These are phyloP conservation scores for Diachasma alloeum DNA, from an alignment of 1,140 invertebrate species.

Conservation along the genomic window DNA sequence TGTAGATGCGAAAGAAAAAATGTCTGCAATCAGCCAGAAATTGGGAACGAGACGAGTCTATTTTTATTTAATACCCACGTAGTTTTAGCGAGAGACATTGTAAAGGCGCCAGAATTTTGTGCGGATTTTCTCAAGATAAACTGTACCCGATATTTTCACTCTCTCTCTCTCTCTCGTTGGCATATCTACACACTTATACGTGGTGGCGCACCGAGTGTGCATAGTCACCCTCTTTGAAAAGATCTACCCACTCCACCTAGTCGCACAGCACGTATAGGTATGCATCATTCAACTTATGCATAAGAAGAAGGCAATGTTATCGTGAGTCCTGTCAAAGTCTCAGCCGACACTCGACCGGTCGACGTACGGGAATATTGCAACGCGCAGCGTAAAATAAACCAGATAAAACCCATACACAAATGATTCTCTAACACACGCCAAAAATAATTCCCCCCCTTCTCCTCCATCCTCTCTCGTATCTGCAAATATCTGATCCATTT, in stretches of 20 bases:
- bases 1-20: conserved; percentile 28
- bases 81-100: neutral
- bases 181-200: neutral
- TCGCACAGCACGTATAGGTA: neutral
- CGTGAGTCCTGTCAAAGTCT: neutral
- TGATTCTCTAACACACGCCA: neutral
- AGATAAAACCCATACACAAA: neutral
- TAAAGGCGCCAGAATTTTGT: neutral
- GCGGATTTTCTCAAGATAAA: neutral
- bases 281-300: neutral
- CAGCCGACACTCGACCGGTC: neutral
- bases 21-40: conserved; percentile 35
- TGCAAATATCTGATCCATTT: neutral
- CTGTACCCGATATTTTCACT: neutral
- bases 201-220: neutral
- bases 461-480: neutral
- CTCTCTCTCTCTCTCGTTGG: neutral
- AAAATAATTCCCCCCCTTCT: neutral
- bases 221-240: neutral
- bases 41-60: conserved; percentile 32
- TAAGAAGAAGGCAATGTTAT: neutral
- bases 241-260: neutral
- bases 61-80: conserved; percentile 33
- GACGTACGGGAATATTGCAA: neutral
- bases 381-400: neutral